Percentiles rank a stretch among this genome's conserved stretches.
Evolutionary conservation across 2,888 invertebrate genomes (phyloP).

Genomic region (Drosophila subsilvestris): DNA sequence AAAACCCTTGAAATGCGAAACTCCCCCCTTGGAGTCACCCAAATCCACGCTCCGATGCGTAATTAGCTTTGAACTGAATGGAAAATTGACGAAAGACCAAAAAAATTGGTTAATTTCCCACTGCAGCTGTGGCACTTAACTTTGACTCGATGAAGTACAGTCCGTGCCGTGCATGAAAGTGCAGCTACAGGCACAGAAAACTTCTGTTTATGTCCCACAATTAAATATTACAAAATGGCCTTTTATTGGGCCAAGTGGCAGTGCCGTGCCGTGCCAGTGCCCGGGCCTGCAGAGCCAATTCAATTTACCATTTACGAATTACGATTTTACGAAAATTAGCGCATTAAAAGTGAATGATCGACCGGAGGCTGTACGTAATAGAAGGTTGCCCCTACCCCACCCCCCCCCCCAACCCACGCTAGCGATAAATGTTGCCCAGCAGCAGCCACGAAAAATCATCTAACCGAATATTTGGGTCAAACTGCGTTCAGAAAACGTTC

Average conservation of each 20-base stretch:
- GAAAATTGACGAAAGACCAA: constrained; percentile 56
- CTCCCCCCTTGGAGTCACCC: constrained; percentile 2
- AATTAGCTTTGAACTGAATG: constrained; percentile 66
- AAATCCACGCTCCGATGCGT: constrained; percentile 66
- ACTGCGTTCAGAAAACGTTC: constrained; percentile 46
- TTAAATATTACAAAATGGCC: constrained; percentile 73
- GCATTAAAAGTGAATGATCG: constrained; percentile 74
- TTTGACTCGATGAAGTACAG: constrained; percentile 74
- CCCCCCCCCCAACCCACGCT: too few relatives aligned
- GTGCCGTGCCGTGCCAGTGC: constrained; percentile 28
- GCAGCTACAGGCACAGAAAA: constrained; percentile 21
- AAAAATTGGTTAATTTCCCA: constrained; percentile 69
- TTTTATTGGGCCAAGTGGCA: constrained; percentile 41
- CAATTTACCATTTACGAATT: constrained; percentile 59
- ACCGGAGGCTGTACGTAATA: constrained; percentile 40
- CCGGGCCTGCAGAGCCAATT: constrained; percentile 38
- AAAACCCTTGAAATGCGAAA: constrained; percentile 32
- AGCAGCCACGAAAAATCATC: constrained; percentile 59
- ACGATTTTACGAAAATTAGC: constrained; percentile 56
- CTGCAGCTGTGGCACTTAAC: constrained; percentile 72
- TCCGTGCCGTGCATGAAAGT: constrained; percentile 54
- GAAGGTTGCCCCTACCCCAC: constrained; percentile 27
- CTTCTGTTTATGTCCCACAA: constrained; percentile 51
- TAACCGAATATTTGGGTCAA: constrained; percentile 71
- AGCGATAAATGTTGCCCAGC: constrained; percentile 44